Base-by-base conservation (phyloP, 2,113 vertebrate species). In the Pseudopodoces humilis region DNA sequence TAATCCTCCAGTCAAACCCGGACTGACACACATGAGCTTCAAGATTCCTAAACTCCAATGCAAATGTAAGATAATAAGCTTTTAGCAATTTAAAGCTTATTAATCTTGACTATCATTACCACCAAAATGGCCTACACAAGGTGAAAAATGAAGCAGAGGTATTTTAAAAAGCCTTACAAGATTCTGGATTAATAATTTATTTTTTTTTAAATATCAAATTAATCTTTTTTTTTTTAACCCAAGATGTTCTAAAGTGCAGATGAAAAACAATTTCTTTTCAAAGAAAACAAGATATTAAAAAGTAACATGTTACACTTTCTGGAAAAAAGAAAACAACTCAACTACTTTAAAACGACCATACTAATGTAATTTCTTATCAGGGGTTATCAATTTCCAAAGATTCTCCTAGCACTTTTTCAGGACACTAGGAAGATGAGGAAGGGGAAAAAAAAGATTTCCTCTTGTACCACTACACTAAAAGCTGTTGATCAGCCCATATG, bases 371-470 rank as follows among this genome's bases (percentile, higher is more conserved):
- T 77, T 72, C 46, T 65, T 43, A 64, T 39, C 11, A 10, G 33
- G 65, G 11, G 5, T 35, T 56, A 70, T 12, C 39, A 55, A 64
- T 9, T 6, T 27, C 31, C 15, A 30, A 39, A 46, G 62, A 71
- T 10, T 68, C 14, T 9, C 30, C 13, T 13, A 25, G 58, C 16
- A 64, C 15, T 20, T 79, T 90, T 86, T 71, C 65, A 87, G 43
- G 41, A 28, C 6, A 65, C 13, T 44, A 67, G n/a, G 19, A 75
- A 84, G 49, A 74, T 5, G 8, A 31, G 6, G 5, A 55, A 3
- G 17, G 12, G 1, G 12, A 1, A 10, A 64, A 21, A 23, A 16
- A 49, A 13, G 31, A 9, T 1, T 20, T 6, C 14, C 11, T 55
- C 27, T 39, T 64, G 21, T 23, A 39, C 4, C 12, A 24, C 35